Base-by-base conservation (phyloP, 2,888 invertebrate genomes). In the Eupithecia vulgata region DNA sequence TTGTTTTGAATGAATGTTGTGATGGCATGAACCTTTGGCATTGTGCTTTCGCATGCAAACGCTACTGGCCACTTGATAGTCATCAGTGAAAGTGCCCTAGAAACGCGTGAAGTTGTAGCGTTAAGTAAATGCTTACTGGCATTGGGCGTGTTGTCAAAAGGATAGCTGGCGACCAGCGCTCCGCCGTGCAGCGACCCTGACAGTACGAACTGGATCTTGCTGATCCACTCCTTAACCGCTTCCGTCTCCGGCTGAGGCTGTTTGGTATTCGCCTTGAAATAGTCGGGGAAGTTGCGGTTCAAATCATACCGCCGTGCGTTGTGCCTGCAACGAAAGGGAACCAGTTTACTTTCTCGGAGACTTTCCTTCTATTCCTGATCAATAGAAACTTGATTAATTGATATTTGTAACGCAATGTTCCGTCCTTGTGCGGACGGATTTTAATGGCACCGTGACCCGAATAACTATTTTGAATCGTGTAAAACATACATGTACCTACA, bases 241-340 rank as follows among this genome's bases (percentile, higher is more conserved):
- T 97, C 97, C 0, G 99, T 98, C 94, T 99, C 99, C n/a, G 98
- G 98, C 88, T 99, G 98, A 0, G 96, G 96, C 82, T 97, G 96
- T 84, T 97, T 97, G 81, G 97, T 97, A 90, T 98, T 98, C 82
- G 97, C 96, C 87, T 98, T 98, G 93, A 98, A 98, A 90, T 97
- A 97, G 91, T 99, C 99, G 0, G 99, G 99, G 92, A 99, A 99
- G 94, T 99, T 99, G 72, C 99, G 96, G 92, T 99, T 99, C 82
- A 99, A 92, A 88, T 99, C 99, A 86, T 97, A 97, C 8, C 97
- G 97, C 57, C 97, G 96, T 0, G 98, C 97, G 88, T 98, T 98
- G 89, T 97, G 97, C 82, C 98, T 97, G 34, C 83, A 80, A 79
- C 70, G 65, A 67, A 72, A 69, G 21, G 67, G 42, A 69, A 69